Percentiles rank a stretch among this genome's conserved stretches.
These are phyloP conservation scores for Morpho deidamia DNA, from an alignment of 2,888 invertebrate species.

Conservation along the genomic window DNA sequence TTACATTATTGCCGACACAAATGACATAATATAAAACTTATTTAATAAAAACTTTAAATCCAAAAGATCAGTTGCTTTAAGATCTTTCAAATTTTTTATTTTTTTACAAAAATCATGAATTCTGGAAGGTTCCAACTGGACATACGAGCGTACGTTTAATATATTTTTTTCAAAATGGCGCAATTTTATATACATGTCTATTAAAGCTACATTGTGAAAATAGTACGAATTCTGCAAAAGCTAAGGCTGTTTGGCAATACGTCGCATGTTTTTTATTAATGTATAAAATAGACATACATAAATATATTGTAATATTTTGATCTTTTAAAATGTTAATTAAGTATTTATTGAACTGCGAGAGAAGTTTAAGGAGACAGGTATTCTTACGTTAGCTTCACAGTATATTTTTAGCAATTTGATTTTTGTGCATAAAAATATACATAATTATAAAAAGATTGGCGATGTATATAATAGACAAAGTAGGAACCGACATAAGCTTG, in stretches of 20 bases:
- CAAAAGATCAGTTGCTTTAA: slow-evolving; percentile 29
- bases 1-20: slow-evolving; percentile 30
- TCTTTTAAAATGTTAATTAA: no score
- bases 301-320: no score
- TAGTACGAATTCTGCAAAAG: background rate
- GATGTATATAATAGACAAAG: no score
- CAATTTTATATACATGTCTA: background rate
- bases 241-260: background rate
- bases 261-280: background rate
- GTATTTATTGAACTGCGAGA: no score
- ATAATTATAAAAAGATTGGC: no score
- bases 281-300: background rate
- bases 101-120: background rate
- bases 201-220: background rate
- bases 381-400: no score
- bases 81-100: slow-evolving; percentile 22
- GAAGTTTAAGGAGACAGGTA: no score
- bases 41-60: slow-evolving; percentile 18
- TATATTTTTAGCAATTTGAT: no score
- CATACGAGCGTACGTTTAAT: background rate
- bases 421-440: no score
- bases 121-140: slow-evolving; percentile 11
- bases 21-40: slow-evolving; percentile 28
- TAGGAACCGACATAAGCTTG: no score
- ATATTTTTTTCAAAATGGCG: background rate